Conservation (phyloP, 2,888 invertebrate species). For the Zaprionus obscuricornis region DNA sequence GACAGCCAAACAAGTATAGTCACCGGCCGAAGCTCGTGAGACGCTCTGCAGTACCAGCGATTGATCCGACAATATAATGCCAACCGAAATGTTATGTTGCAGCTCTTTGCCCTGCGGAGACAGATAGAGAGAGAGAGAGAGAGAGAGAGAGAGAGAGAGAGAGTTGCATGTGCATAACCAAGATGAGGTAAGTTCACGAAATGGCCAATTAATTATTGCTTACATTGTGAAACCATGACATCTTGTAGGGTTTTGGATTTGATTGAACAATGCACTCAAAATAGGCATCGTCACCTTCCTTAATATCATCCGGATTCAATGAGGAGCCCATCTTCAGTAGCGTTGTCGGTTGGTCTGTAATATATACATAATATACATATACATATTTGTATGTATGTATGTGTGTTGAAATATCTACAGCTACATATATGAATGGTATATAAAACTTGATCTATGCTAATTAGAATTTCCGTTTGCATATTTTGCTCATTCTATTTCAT, state of each 20-base stretch:
- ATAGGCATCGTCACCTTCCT: slow-evolving; percentile 95
- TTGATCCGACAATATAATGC: slow-evolving; percentile 93
- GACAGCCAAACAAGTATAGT: slow-evolving; percentile 93
- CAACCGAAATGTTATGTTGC: slow-evolving; percentile 91
- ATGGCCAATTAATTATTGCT: slow-evolving; percentile 83
- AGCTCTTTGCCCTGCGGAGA: slow-evolving; percentile 94
- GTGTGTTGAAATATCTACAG: neutral
- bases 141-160: too few relatives aligned
- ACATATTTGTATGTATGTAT: slow-evolving; percentile 4
- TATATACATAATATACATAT: slow-evolving; percentile 17
- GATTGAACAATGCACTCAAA: slow-evolving; percentile 94
- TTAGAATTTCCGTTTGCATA: slow-evolving; percentile 33
- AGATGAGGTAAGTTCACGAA: too few relatives aligned
- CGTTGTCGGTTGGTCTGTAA: slow-evolving; percentile 91
- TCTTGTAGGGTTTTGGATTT: slow-evolving; percentile 92
- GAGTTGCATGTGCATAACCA: too few relatives aligned
- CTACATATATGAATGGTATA: slow-evolving; percentile 10
- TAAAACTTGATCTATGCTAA: slow-evolving; percentile 35
- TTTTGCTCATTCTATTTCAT: slow-evolving; percentile 1
- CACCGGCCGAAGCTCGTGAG: slow-evolving; percentile 91
- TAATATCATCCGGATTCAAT: slow-evolving; percentile 93
- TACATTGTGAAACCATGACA: slow-evolving; percentile 94
- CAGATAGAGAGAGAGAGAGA: too few relatives aligned
- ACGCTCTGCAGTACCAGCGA: slow-evolving; percentile 94
- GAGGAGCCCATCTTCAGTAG: slow-evolving; percentile 92